These are phyloP conservation scores for Scomber scombrus DNA, from an alignment of 2,113 vertebrate species.

Conservation along the genomic window DNA sequence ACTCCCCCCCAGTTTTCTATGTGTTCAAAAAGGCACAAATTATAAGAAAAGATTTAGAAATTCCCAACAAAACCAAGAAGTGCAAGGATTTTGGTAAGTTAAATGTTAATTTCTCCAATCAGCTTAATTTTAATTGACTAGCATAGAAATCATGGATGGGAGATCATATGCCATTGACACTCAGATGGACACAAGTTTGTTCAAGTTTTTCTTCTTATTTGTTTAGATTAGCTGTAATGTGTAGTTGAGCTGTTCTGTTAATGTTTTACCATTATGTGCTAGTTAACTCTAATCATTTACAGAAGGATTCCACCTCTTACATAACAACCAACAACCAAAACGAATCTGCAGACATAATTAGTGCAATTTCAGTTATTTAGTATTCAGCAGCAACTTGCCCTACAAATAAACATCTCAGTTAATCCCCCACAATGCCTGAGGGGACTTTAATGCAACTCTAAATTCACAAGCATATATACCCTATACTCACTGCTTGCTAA, in stretches of 20 bases:
- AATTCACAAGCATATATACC: neutral
- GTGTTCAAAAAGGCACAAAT: neutral
- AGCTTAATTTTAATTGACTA: neutral
- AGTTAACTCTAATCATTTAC: neutral
- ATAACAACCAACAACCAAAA: neutral
- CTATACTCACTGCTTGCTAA: constrained; percentile 15
- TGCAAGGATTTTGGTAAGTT: neutral
- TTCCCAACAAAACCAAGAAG: neutral
- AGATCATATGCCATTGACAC: neutral
- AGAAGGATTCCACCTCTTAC: neutral
- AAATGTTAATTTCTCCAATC: neutral
- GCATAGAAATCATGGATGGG: neutral
- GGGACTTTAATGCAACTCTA: neutral
- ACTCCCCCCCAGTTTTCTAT: neutral
- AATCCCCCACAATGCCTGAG: neutral
- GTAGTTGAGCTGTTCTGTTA: neutral
- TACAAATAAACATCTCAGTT: neutral
- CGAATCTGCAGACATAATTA: neutral
- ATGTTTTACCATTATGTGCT: constrained; percentile 14
- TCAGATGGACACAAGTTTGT: neutral
- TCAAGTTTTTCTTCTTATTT: neutral
- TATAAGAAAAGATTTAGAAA: neutral
- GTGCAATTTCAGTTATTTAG: too few species aligned
- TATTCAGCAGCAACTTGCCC: too few species aligned
- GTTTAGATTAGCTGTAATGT: neutral